A percentile compares a stretch with the other conserved stretches of the same genome.
Evolutionary conservation across 2,797 vertebrate genomes (phyloP).

Genomic region (Onychomys arenicola): DNA sequence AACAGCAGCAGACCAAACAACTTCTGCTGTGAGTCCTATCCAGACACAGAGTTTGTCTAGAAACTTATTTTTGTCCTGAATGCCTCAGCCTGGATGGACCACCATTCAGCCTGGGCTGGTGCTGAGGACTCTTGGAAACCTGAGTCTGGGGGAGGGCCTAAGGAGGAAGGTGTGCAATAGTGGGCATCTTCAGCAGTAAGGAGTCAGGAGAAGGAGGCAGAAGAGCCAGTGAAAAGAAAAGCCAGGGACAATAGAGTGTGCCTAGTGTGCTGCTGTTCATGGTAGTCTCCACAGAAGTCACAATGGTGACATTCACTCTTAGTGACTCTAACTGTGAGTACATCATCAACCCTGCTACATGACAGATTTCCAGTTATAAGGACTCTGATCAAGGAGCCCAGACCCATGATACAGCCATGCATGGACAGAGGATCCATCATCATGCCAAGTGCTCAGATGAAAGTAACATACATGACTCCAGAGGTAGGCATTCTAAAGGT

Average conservation of each 20-base stretch:
- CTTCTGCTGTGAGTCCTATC: neutral
- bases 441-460: neutral
- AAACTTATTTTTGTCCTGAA: neutral
- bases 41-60: neutral
- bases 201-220: neutral
- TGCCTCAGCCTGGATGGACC: neutral
- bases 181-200: neutral
- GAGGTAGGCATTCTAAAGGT: neutral
- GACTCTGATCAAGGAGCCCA: neutral
- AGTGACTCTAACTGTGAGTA: neutral
- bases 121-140: neutral
- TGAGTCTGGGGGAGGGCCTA: rapidly evolving
- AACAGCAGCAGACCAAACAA: neutral
- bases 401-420: rapidly evolving
- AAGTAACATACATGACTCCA: neutral
- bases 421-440: too few species aligned
- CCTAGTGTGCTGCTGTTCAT: neutral
- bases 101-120: neutral
- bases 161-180: neutral
- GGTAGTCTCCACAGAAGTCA: neutral
- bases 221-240: neutral
- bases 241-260: neutral
- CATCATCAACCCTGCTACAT: too few species aligned
- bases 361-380: neutral
- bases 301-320: neutral